Evolutionary conservation across 2,113 vertebrate species (phyloP).

Genomic region (Arvicanthis niloticus): DNA sequence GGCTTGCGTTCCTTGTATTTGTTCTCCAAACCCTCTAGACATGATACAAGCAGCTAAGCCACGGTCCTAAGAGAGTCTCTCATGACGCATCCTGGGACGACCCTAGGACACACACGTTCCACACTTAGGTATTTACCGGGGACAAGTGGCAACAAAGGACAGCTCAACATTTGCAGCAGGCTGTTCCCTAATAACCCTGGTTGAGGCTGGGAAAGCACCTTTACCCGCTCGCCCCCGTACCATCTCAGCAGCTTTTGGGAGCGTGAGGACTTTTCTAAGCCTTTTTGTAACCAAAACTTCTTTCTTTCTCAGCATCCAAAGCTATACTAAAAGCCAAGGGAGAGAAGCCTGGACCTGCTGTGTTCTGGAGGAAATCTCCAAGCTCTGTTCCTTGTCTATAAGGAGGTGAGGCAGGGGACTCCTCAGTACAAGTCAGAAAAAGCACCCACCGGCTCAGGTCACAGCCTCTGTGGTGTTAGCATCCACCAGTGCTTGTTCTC

Average conservation of each 20-base stretch:
- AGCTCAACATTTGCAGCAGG: not conserved
- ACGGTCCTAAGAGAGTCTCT: conserved; percentile 27
- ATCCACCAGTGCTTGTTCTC: not conserved
- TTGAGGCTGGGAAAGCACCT: not conserved
- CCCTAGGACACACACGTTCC: not conserved
- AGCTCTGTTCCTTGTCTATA: not conserved
- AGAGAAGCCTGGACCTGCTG: not conserved
- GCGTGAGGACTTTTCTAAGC: not conserved
- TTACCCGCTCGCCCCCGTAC: too few species aligned
- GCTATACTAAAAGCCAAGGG: not conserved
- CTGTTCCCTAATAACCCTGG: not conserved
- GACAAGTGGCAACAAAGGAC: not conserved
- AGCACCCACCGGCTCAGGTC: not conserved
- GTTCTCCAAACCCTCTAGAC: not conserved
- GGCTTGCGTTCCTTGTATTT: not conserved
- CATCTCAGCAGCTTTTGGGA: not conserved
- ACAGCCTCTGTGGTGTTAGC: not conserved
- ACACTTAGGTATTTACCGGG: not conserved
- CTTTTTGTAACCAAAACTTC: not conserved
- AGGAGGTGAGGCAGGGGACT: not conserved
- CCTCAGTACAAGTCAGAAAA: not conserved
- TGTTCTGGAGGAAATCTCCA: not conserved
- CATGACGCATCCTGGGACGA: not conserved
- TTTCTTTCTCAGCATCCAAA: not conserved
- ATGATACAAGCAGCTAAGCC: not conserved